Percentiles rank a stretch among this genome's conserved stretches.
Evolutionary conservation across 1,140 invertebrate genomes (phyloP).

Genomic region (Atopsyche davidsoni): DNA sequence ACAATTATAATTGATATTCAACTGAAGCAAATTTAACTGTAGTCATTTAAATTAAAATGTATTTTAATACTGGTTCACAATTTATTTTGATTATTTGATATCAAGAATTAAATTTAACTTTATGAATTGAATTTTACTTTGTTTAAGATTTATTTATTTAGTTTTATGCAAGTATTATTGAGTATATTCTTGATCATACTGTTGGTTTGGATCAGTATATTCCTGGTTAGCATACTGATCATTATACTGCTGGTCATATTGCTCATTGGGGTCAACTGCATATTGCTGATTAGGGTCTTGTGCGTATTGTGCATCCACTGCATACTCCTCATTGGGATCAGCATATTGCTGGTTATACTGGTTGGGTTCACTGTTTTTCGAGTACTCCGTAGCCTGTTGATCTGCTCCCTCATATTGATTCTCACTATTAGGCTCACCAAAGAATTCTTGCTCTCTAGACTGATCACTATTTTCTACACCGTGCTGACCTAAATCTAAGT

Average conservation of each 20-base stretch:
- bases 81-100: no score
- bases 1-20: no score
- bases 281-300: slow-evolving; percentile 25
- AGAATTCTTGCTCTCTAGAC: not conserved
- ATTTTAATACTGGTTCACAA: no score
- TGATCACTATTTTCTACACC: slow-evolving; percentile 7
- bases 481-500: slow-evolving; percentile 1
- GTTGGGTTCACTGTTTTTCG: no score
- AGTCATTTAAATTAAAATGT: no score
- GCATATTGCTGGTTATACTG: slow-evolving; percentile 15
- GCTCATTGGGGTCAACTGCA: slow-evolving; percentile 18
- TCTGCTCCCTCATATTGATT: slow-evolving; percentile 11
- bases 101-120: no score
- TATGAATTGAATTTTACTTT: no score
- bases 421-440: not conserved
- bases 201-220: not conserved
- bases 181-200: no score
- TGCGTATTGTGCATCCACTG: slow-evolving; percentile 17
- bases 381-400: slow-evolving; percentile 7
- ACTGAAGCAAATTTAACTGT: no score
- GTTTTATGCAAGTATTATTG: no score
- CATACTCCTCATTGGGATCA: slow-evolving; percentile 22
- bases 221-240: not conserved
- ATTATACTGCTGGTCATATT: slow-evolving; percentile 21
- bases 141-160: no score